phyloP scores from a whole-genome alignment of 2,113 vertebrate genomes.

The Sinocyclocheilus maitianheensis region DNA sequence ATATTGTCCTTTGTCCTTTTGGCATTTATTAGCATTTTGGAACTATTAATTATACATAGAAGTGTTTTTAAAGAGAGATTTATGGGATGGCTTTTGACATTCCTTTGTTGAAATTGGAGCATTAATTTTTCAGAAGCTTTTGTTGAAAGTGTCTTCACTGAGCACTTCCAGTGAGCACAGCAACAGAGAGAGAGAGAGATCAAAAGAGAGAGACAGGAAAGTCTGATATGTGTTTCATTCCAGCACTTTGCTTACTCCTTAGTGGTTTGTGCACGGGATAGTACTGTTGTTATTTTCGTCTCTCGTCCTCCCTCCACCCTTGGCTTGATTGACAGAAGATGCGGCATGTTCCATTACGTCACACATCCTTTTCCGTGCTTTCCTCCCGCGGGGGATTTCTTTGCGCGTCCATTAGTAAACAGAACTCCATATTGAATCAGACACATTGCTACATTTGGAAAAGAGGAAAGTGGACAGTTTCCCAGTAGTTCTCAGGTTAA shows the following conservation, averaged over 20 bases:
- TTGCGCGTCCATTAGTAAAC: constrained; percentile 54
- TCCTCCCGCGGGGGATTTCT: constrained; percentile 52
- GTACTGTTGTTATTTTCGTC: constrained; percentile 15
- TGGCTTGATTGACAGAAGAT: constrained; percentile 46
- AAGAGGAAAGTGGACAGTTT: constrained; percentile 40
- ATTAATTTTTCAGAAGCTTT: constrained; percentile 75
- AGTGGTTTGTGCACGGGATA: constrained; percentile 29
- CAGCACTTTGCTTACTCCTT: constrained; percentile 49
- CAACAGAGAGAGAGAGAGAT: constrained; percentile 29
- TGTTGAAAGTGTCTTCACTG: constrained; percentile 56
- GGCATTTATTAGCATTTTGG: constrained; percentile 69
- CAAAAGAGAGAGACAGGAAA: constrained; percentile 16
- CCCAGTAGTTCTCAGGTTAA: constrained; percentile 38
- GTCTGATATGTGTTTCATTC: constrained; percentile 42
- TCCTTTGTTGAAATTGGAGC: constrained; percentile 69
- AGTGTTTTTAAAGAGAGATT: constrained; percentile 57
- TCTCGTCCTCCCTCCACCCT: constrained; percentile 24
- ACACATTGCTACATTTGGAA: constrained; percentile 45
- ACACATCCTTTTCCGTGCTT: constrained; percentile 56
- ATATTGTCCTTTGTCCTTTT: constrained; percentile 45
- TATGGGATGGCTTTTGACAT: constrained; percentile 59
- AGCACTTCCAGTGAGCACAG: constrained; percentile 48
- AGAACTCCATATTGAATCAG: constrained; percentile 37
- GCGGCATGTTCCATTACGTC: constrained; percentile 46
- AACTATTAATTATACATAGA: constrained; percentile 71